Evolutionary conservation across 2,888 invertebrate species (phyloP).

Genomic region (Argyresthia goedartella): DNA sequence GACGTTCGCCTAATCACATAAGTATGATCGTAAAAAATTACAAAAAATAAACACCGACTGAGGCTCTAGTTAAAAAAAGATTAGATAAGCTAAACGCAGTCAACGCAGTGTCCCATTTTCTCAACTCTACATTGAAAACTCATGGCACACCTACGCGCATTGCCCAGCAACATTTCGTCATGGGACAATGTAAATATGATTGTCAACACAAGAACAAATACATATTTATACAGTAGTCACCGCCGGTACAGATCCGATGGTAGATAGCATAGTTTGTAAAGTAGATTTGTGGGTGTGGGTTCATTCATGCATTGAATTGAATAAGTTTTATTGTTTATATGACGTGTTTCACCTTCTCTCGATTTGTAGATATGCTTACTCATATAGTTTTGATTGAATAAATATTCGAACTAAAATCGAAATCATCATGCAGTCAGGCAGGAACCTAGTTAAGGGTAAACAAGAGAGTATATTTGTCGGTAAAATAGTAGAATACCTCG

Average conservation of each 20-base stretch:
- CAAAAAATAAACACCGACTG: no score
- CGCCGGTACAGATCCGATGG: slow-evolving; percentile 38
- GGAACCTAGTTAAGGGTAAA: no score
- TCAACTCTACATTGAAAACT: slow-evolving; percentile 49
- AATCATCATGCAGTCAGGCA: neutral
- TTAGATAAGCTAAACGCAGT: slow-evolving; percentile 7
- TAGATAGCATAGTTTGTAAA: slow-evolving; percentile 32
- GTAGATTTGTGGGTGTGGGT: slow-evolving; percentile 10
- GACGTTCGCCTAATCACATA: no score
- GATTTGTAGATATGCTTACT: no score
- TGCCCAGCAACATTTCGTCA: slow-evolving; percentile 28
- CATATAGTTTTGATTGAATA: no score
- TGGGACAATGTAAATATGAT: slow-evolving; percentile 61
- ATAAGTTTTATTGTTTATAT: neutral
- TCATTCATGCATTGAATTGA: neutral
- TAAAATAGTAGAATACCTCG: no score
- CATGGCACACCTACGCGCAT: slow-evolving; percentile 44
- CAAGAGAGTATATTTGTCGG: no score
- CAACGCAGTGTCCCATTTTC: slow-evolving; percentile 46
- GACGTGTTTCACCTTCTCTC: neutral
- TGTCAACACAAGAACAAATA: slow-evolving; percentile 65
- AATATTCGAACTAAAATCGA: neutral
- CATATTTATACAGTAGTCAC: slow-evolving; percentile 57
- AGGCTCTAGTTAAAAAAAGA: neutral
- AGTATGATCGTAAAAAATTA: no score